Conservation (phyloP, 2,113 vertebrate species). For the Cricetomys ansorgei region DNA sequence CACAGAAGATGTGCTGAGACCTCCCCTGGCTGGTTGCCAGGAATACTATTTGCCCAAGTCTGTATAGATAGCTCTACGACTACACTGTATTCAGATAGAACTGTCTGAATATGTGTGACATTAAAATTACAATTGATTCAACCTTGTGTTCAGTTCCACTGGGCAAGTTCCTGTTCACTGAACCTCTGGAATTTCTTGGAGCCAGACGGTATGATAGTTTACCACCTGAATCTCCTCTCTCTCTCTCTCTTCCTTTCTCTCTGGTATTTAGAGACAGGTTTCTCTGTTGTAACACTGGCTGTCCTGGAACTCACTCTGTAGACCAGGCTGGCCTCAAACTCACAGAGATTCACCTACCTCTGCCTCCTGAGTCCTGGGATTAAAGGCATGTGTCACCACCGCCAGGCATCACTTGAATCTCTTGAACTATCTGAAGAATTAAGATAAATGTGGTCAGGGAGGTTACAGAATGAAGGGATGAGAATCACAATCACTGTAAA, state of each 20-base stretch:
- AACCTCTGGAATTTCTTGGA: background rate
- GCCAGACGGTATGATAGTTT: background rate
- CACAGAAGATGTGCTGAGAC: background rate
- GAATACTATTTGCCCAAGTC: background rate
- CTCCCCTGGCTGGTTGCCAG: background rate
- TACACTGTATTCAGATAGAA: background rate
- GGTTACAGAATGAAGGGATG: accelerated
- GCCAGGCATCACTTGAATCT: too few relatives aligned
- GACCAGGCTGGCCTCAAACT: too few relatives aligned
- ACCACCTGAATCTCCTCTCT: too few relatives aligned
- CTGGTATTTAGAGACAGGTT: too few relatives aligned
- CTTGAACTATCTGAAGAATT: background rate
- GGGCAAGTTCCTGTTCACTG: background rate
- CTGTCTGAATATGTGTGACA: background rate
- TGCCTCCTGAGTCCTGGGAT: too few relatives aligned
- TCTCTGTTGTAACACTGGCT: too few relatives aligned
- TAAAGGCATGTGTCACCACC: too few relatives aligned
- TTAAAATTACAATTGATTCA: background rate
- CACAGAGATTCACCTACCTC: too few relatives aligned
- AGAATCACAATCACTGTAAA: background rate
- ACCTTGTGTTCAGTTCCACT: background rate
- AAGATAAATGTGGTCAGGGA: background rate
- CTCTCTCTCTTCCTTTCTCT: too few relatives aligned
- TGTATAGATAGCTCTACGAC: background rate
- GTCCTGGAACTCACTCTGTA: too few relatives aligned